Percentiles rank a stretch among this genome's conserved stretches.
Conservation (phyloP, 2,888 invertebrate species). For the Cerceris ruficornis region DNA sequence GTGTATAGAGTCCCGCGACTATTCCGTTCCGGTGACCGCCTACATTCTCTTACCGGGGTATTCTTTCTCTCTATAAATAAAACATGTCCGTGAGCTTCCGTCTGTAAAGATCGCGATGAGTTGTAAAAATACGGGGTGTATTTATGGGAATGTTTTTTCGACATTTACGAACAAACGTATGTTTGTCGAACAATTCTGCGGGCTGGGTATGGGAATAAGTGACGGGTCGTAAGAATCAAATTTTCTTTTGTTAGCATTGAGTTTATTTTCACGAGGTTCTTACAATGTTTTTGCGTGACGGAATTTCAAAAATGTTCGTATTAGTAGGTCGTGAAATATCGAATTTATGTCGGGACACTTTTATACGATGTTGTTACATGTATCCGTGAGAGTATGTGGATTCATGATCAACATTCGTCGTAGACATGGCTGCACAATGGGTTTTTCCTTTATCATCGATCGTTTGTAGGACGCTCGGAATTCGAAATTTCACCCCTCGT, state of each 20-base stretch:
- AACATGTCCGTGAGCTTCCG: not conserved
- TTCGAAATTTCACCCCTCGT: constrained; percentile 39
- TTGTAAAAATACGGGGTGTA: constrained; percentile 32
- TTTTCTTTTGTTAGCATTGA: not conserved
- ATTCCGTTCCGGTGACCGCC: constrained; percentile 23
- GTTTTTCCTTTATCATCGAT: constrained; percentile 37
- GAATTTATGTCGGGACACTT: not conserved
- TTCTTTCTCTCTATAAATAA: constrained; percentile 32
- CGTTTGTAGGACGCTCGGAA: constrained; percentile 38
- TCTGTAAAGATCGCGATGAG: constrained; percentile 32
- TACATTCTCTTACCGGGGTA: not conserved
- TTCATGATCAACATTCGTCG: constrained; percentile 15
- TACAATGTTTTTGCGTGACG: not conserved
- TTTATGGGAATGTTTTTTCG: constrained; percentile 31
- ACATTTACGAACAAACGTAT: constrained; percentile 47
- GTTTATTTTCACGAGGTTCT: not conserved
- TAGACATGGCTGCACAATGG: constrained; percentile 1
- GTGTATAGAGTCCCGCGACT: constrained; percentile 22
- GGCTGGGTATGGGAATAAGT: not conserved
- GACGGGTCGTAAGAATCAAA: not conserved
- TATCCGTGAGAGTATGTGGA: not conserved
- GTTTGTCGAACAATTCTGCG: not conserved
- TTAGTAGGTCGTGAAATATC: constrained; percentile 1
- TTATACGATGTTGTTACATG: not conserved
- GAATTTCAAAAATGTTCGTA: not conserved